Evolutionary conservation across 2,888 invertebrate species (phyloP).

Genomic region (Chironomus riparius): DNA sequence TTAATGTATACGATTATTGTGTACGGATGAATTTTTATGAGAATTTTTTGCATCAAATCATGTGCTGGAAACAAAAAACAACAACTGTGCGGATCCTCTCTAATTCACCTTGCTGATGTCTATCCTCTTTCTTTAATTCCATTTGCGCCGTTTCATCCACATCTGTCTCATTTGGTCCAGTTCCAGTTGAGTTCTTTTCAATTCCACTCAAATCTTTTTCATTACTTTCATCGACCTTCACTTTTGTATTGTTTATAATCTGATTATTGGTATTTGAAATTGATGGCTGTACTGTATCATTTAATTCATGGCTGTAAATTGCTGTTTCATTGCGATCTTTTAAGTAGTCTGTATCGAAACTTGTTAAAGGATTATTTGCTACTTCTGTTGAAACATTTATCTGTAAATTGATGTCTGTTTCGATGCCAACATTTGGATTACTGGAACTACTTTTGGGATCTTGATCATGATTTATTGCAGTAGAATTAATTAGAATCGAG

Average conservation of each 20-base stretch:
- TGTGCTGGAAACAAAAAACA: too few species aligned
- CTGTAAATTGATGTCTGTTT: not conserved
- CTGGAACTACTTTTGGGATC: too few species aligned
- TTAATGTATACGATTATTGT: not conserved
- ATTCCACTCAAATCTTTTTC: not conserved
- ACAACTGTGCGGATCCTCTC: not conserved
- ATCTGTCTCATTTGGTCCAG: too few species aligned
- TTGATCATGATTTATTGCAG: too few species aligned
- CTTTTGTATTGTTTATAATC: too few species aligned
- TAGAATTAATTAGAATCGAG: too few species aligned
- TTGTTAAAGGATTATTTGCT: not conserved
- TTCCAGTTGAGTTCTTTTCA: too few species aligned
- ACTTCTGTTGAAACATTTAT: not conserved
- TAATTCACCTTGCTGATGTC: not conserved
- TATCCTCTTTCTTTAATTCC: not conserved
- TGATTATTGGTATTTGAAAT: too few species aligned
- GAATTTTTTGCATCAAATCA: too few species aligned
- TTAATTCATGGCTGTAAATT: not conserved
- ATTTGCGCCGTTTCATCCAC: not conserved
- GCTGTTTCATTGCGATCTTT: not conserved
- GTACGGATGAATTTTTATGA: not conserved
- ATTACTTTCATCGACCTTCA: not conserved
- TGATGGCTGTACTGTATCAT: too few species aligned
- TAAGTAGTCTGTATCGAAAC: not conserved
- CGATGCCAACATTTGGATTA: too few species aligned